These are phyloP conservation scores for Dasyprocta punctata DNA, from an alignment of 2,113 vertebrate genomes.

Conservation along the genomic window DNA sequence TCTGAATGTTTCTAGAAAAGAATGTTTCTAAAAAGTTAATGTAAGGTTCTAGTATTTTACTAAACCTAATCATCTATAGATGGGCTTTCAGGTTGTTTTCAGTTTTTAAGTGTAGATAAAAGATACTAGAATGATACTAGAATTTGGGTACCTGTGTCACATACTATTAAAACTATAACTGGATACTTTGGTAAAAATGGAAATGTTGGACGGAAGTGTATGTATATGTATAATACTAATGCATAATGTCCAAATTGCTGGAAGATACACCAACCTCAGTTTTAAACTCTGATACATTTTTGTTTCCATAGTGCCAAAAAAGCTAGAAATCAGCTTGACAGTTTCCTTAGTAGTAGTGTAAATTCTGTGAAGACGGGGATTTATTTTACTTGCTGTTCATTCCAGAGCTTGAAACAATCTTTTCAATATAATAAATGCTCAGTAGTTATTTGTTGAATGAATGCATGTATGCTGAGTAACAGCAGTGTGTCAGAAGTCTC, in stretches of 20 bases:
- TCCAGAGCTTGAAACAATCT: background rate
- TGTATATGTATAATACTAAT: background rate
- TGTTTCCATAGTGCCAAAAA: background rate
- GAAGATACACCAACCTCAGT: background rate
- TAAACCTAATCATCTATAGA: background rate
- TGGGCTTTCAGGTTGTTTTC: background rate
- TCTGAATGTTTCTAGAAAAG: background rate
- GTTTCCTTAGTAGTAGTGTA: background rate
- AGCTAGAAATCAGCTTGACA: background rate
- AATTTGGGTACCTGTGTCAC: background rate
- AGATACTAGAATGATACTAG: background rate
- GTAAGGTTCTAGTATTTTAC: background rate
- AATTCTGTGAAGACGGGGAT: background rate
- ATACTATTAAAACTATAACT: background rate
- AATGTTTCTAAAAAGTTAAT: background rate
- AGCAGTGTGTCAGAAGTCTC: background rate
- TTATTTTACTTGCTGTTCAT: background rate
- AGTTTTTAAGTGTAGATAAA: conserved; percentile 21
- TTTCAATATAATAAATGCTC: background rate
- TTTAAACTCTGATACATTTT: background rate
- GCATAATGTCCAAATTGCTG: background rate
- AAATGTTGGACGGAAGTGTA: background rate
- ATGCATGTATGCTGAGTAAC: background rate
- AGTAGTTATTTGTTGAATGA: background rate
- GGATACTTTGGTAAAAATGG: conserved; percentile 17